Percentiles rank a stretch among this genome's conserved stretches.
phyloP scores from a whole-genome alignment of 2,797 vertebrate genomes.

The Takifugu rubripes region DNA sequence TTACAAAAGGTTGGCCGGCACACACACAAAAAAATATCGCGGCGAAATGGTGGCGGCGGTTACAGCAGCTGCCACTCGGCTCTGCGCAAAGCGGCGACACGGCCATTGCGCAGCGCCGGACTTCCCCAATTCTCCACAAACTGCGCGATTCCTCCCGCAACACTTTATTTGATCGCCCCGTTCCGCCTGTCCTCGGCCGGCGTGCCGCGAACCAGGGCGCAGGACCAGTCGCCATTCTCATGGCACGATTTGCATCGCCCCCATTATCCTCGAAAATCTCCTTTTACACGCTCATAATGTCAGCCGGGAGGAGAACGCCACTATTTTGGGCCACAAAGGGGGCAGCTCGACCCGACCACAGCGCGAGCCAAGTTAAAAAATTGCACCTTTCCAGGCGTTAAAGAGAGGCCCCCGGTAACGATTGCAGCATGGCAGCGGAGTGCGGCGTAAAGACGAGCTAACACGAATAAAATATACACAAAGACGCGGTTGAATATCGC shows the following conservation, averaged over 20 bases:
- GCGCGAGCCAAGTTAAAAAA: constrained; percentile 87
- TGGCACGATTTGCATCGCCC: constrained; percentile 92
- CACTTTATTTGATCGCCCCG: constrained; percentile 59
- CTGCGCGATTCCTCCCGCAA: constrained; percentile 55
- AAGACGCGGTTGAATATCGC: constrained; percentile 53
- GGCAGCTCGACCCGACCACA: constrained; percentile 92
- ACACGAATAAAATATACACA: constrained; percentile 71
- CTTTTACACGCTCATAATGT: constrained; percentile 92
- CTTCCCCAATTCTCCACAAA: constrained; percentile 70
- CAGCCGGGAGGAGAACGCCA: constrained; percentile 71
- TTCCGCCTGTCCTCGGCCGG: constrained; percentile 81
- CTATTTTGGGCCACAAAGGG: constrained; percentile 84
- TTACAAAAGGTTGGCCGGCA: constrained; percentile 71
- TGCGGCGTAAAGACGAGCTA: constrained; percentile 81
- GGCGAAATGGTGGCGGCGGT: constrained; percentile 69
- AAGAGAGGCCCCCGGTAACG: constrained; percentile 85
- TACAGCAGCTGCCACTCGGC: constrained; percentile 70
- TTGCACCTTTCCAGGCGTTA: constrained; percentile 88
- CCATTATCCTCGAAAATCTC: constrained; percentile 87
- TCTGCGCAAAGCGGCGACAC: constrained; percentile 71
- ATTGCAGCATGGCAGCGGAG: constrained; percentile 81
- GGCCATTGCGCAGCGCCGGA: constrained; percentile 74
- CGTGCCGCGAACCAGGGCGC: constrained; percentile 80
- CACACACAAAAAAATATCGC: constrained; percentile 61
- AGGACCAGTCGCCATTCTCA: constrained; percentile 85